A percentile compares a stretch with the other conserved stretches of the same genome.
These are phyloP conservation scores for Idris sp. DNA, from an alignment of 1,140 invertebrate species.

Conservation along the genomic window DNA sequence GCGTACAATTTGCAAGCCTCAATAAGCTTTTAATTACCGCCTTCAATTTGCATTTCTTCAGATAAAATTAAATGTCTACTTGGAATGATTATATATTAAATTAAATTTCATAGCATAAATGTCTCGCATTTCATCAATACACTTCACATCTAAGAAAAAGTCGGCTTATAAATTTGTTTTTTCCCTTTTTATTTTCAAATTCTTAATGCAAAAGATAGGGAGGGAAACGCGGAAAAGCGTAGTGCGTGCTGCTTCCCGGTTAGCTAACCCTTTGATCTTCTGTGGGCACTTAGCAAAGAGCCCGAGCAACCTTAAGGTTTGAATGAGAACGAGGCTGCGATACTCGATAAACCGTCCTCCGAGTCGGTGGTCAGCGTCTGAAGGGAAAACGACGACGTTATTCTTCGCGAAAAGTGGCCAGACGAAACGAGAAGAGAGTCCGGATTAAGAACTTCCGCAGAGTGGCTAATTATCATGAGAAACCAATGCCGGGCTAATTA, in stretches of 20 bases:
- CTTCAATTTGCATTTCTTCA: no score
- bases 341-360: conserved; percentile 56
- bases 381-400: conserved; percentile 38
- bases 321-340: conserved; percentile 51
- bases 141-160: no score
- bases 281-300: conserved; percentile 61
- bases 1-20: no score
- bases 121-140: conserved; percentile 5
- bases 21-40: no score
- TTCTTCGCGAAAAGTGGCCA: conserved; percentile 51
- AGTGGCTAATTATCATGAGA: conserved; percentile 66
- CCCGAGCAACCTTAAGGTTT: conserved; percentile 54
- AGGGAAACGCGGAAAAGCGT: conserved; percentile 38
- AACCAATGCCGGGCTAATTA: conserved; percentile 63
- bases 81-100: no score
- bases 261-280: conserved; percentile 71
- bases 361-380: conserved; percentile 59
- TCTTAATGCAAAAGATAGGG: conserved; percentile 54
- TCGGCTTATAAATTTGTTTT: conserved; percentile 55
- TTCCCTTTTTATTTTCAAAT: conserved; percentile 54
- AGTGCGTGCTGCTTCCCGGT: conserved; percentile 39
- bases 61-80: no score
- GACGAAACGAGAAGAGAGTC: conserved; percentile 54
- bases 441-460: conserved; percentile 62
- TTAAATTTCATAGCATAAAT: no score